Percentiles rank a stretch among this genome's conserved stretches.
phyloP scores from a whole-genome alignment of 2,888 invertebrate genomes.

The Clivina fossor region DNA sequence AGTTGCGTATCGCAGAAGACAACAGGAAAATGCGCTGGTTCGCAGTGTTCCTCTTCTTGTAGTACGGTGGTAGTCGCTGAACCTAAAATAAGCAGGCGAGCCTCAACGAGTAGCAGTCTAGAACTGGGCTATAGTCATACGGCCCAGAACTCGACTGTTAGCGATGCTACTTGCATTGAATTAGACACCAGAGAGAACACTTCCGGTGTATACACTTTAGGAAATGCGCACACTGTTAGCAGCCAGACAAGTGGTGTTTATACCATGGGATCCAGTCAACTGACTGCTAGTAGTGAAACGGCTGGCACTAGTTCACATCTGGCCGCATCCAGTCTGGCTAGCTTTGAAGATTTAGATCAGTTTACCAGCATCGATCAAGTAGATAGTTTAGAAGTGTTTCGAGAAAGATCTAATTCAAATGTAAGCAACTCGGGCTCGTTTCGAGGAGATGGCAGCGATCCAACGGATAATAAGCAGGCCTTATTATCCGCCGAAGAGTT shows the following conservation, averaged over 20 bases:
- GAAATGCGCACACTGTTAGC: constrained; percentile 64
- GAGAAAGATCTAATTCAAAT: constrained; percentile 75
- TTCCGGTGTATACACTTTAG: constrained; percentile 62
- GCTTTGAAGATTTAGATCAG: constrained; percentile 32
- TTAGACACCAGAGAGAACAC: constrained; percentile 60
- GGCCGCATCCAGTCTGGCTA: constrained; percentile 21
- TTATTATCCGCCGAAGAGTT: constrained; percentile 80
- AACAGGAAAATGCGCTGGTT: constrained; percentile 69
- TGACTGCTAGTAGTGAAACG: constrained; percentile 46
- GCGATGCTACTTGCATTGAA: constrained; percentile 71
- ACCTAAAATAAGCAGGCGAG: constrained; percentile 58
- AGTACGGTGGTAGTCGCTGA: constrained; percentile 80
- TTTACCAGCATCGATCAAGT: constrained; percentile 49
- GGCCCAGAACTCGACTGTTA: constrained; percentile 79
- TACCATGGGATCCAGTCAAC: constrained; percentile 71
- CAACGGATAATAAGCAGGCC: constrained; percentile 63
- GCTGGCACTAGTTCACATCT: constrained; percentile 30
- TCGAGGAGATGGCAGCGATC: constrained; percentile 87
- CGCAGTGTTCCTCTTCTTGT: constrained; percentile 84
- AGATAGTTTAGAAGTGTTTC: constrained; percentile 57
- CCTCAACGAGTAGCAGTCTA: constrained; percentile 78
- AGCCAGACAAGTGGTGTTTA: constrained; percentile 86
- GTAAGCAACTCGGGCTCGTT: constrained; percentile 78
- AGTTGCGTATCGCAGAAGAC: constrained; percentile 57
- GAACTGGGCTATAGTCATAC: constrained; percentile 85